These are phyloP conservation scores for Apotomis capreana DNA, from an alignment of 2,888 invertebrate genomes.

Conservation along the genomic window DNA sequence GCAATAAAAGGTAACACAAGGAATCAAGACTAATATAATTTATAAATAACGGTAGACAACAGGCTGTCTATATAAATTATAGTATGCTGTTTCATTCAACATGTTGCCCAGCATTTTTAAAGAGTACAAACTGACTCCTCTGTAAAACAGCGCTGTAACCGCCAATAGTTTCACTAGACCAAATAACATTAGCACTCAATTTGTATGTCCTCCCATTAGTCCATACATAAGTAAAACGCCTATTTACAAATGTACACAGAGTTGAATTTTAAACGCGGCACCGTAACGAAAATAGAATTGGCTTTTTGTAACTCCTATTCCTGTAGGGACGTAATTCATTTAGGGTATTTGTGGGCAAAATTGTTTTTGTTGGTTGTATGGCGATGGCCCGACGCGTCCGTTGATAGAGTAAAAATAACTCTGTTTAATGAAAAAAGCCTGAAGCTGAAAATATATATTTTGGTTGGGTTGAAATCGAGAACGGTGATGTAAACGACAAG, in stretches of 20 bases:
- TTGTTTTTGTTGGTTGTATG: conserved; percentile 6
- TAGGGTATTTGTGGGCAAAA: conserved; percentile 6
- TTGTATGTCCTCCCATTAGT: conserved; percentile 10
- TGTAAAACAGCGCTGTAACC: not conserved
- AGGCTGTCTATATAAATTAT: too few species aligned
- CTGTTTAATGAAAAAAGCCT: not conserved
- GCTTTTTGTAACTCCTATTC: conserved; percentile 4
- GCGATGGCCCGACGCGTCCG: not conserved
- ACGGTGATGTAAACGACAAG: too few species aligned
- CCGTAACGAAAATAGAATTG: not conserved
- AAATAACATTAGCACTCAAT: conserved; percentile 12
- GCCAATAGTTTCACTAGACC: conserved; percentile 3
- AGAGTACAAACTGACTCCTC: not conserved
- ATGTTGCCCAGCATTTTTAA: not conserved
- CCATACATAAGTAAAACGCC: conserved; percentile 6
- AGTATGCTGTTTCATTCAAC: too few species aligned
- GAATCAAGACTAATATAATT: too few species aligned
- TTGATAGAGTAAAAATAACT: conserved; percentile 2
- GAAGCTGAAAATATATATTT: not conserved
- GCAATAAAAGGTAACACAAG: too few species aligned
- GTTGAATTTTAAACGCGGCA: not conserved
- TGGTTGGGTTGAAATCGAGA: not conserved
- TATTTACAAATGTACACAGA: conserved; percentile 2
- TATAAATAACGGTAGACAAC: too few species aligned
- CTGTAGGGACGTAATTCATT: not conserved